These are phyloP conservation scores for Melanotus villosus DNA, from an alignment of 2,888 invertebrate species.

Conservation along the genomic window DNA sequence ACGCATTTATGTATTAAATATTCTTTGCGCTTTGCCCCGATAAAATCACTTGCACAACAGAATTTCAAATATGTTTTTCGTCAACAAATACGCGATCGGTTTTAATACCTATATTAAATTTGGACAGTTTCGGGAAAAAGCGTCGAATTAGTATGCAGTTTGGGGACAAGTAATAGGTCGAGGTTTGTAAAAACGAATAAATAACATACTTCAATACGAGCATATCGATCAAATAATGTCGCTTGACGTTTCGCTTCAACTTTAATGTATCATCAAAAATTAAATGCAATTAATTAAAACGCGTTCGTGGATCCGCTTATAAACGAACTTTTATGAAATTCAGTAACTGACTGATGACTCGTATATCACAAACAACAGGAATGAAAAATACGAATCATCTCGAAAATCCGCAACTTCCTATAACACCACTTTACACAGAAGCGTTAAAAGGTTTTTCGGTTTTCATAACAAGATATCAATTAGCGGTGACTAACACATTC, in stretches of 20 bases:
- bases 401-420: too few species aligned
- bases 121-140: too few species aligned
- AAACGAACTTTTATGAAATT: conserved; percentile 12
- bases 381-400: too few species aligned
- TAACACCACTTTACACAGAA: conserved; percentile 6
- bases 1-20: neutral
- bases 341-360: conserved; percentile 1
- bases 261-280: conserved; percentile 15
- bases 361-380: conserved; percentile 10
- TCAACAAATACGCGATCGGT: too few species aligned
- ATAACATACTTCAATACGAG: neutral
- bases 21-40: too few species aligned
- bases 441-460: conserved; percentile 21
- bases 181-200: neutral
- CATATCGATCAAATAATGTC: conserved; percentile 12
- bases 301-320: neutral
- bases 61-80: too few species aligned
- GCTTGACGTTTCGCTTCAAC: neutral
- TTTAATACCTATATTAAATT: too few species aligned
- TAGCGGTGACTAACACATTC: neutral
- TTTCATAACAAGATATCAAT: conserved; percentile 15
- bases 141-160: too few species aligned
- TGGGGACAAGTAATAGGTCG: neutral
- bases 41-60: too few species aligned
- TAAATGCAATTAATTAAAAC: conserved; percentile 20